Conservation (phyloP, 2,113 vertebrate species). For the Myrmophylax atrothorax region DNA sequence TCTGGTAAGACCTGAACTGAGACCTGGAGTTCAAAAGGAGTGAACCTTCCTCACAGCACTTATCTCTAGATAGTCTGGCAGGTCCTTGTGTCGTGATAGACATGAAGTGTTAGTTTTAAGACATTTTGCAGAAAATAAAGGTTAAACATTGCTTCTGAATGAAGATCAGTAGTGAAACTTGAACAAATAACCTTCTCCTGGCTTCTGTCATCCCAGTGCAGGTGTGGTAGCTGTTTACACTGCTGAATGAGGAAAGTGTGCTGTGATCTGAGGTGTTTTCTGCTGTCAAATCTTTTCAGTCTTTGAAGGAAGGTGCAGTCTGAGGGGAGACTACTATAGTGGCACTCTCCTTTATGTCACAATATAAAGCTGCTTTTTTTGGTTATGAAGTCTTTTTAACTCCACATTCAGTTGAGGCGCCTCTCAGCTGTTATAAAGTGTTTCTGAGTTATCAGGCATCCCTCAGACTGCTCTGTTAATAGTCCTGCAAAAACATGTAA, state of each 20-base stretch:
- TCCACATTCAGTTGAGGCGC: background rate
- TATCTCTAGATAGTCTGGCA: background rate
- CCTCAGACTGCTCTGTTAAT: background rate
- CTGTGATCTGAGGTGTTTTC: background rate
- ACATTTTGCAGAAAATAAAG: background rate
- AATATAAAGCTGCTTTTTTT: background rate
- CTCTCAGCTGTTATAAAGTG: background rate
- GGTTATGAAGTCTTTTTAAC: background rate
- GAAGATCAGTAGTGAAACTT: background rate
- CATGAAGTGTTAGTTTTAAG: background rate
- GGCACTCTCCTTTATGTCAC: background rate
- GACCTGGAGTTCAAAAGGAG: background rate
- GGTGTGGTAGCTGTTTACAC: background rate
- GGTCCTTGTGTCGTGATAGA: background rate
- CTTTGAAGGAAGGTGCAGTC: background rate
- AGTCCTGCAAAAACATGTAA: background rate
- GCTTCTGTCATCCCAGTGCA: background rate
- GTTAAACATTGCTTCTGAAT: background rate
- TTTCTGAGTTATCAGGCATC: background rate
- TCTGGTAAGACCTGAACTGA: background rate
- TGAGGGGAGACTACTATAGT: background rate
- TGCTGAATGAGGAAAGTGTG: accelerated
- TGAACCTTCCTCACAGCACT: background rate
- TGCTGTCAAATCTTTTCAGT: background rate
- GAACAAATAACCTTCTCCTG: background rate